Percentiles rank a stretch among this genome's conserved stretches.
Conservation (phyloP, 2,888 invertebrate species). For the Schrankia costaestrigalis region DNA sequence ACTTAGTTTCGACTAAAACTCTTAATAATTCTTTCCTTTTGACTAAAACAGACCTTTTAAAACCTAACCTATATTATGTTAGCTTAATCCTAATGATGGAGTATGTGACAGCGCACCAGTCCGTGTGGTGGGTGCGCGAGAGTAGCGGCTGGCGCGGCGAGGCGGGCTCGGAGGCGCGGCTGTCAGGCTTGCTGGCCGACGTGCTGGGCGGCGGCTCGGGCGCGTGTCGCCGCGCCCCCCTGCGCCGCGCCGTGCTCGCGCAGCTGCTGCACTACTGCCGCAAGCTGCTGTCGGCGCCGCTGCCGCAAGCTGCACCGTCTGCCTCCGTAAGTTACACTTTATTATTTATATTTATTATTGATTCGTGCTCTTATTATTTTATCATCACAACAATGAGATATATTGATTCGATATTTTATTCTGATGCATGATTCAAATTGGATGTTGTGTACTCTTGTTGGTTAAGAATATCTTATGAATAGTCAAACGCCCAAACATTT, state of each 20-base stretch:
- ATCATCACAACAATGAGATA: too few relatives aligned
- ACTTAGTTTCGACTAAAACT: too few relatives aligned
- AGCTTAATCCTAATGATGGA: neutral
- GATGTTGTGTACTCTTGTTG: too few relatives aligned
- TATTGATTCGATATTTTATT: too few relatives aligned
- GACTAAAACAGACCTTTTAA: too few relatives aligned
- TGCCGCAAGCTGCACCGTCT: conserved; percentile 16
- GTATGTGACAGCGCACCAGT: conserved; percentile 52
- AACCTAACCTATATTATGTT: neutral
- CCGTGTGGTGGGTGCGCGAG: conserved; percentile 59
- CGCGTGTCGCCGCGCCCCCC: conserved; percentile 78
- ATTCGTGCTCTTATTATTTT: too few relatives aligned
- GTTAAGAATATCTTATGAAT: too few relatives aligned
- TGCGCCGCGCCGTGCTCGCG: conserved; percentile 86
- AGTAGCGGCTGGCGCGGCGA: conserved; percentile 74
- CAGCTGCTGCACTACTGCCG: conserved; percentile 85
- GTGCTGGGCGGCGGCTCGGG: conserved; percentile 81
- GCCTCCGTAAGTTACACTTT: neutral
- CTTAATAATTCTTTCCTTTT: too few relatives aligned
- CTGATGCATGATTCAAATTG: too few relatives aligned
- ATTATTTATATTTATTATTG: too few relatives aligned
- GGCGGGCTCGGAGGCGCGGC: conserved; percentile 82
- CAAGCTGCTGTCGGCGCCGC: conserved; percentile 78
- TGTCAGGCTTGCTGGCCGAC: conserved; percentile 86
- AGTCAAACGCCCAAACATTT: too few relatives aligned